Evolutionary conservation across 2,113 vertebrate genomes (phyloP).

Genomic region (Neoarius graeffei): DNA sequence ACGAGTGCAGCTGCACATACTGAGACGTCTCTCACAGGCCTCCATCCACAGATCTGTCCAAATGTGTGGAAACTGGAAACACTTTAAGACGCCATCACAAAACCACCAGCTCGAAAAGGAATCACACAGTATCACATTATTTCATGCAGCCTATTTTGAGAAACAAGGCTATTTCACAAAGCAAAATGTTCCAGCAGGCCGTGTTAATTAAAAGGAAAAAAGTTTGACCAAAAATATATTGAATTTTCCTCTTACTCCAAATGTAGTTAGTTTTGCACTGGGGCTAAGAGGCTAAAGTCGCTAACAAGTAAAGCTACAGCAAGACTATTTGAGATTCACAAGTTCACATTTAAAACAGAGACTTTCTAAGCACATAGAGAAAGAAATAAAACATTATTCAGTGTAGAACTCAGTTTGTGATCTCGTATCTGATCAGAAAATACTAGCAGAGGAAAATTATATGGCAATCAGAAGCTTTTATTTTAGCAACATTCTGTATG

Average conservation of each 20-base stretch:
- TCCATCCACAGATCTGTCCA: constrained; percentile 10
- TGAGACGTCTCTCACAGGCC: background rate
- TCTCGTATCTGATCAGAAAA: background rate
- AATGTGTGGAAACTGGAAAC: constrained; percentile 18
- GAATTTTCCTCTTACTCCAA: background rate
- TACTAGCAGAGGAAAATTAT: background rate
- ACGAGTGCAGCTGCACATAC: constrained; percentile 30
- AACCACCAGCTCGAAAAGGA: constrained; percentile 4
- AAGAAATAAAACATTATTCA: background rate
- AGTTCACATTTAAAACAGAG: background rate
- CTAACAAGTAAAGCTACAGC: background rate
- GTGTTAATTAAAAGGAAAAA: background rate
- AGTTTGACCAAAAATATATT: background rate
- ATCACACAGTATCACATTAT: constrained; percentile 28
- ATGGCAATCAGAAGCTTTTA: background rate
- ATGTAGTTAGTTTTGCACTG: constrained; percentile 22
- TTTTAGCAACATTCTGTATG: background rate
- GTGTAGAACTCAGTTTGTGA: background rate
- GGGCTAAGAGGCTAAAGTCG: background rate
- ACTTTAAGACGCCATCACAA: constrained; percentile 17
- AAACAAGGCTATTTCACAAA: constrained; percentile 17
- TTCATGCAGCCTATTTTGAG: constrained; percentile 33
- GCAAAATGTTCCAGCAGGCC: constrained; percentile 8
- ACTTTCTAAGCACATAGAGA: background rate
- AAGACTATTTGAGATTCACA: background rate